Percentiles rank a stretch among this genome's conserved stretches.
These are phyloP conservation scores for Spodoptera exigua DNA, from an alignment of 2,888 invertebrate genomes.

Conservation along the genomic window DNA sequence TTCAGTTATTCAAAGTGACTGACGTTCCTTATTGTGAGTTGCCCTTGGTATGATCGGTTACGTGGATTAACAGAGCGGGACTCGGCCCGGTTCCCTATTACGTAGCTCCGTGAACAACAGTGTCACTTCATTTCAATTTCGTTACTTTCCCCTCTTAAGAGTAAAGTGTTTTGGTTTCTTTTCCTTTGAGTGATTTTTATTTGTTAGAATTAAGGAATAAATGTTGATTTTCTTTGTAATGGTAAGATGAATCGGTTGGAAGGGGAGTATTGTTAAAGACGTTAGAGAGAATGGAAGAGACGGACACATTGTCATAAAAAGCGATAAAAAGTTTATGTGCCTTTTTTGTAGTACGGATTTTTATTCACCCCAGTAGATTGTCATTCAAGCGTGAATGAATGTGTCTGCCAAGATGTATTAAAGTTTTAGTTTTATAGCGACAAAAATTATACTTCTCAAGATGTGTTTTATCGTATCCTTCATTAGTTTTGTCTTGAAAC, in stretches of 20 bases:
- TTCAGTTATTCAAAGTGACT: slow-evolving; percentile 56
- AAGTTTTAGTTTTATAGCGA: too few relatives aligned
- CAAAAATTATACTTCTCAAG: too few relatives aligned
- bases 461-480: too few relatives aligned
- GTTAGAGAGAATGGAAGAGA: too few relatives aligned
- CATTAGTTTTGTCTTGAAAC: too few relatives aligned
- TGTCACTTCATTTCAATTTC: slow-evolving; percentile 48
- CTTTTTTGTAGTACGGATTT: too few relatives aligned
- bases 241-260: too few relatives aligned
- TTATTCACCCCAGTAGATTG: not conserved
- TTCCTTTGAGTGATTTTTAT: slow-evolving; percentile 13
- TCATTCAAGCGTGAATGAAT: slow-evolving; percentile 4
- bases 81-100: slow-evolving; percentile 48
- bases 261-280: too few relatives aligned
- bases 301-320: too few relatives aligned
- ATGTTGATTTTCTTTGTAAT: not conserved
- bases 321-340: too few relatives aligned
- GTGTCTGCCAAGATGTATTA: too few relatives aligned
- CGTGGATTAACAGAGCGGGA: slow-evolving; percentile 68
- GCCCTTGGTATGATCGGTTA: slow-evolving; percentile 72
- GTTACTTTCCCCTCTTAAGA: slow-evolving; percentile 44
- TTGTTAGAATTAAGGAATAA: slow-evolving; percentile 1
- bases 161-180: slow-evolving; percentile 37
- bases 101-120: slow-evolving; percentile 42
- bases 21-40: slow-evolving; percentile 61